Conservation (phyloP, 2,888 invertebrate genomes). For the Pollenia labialis region DNA sequence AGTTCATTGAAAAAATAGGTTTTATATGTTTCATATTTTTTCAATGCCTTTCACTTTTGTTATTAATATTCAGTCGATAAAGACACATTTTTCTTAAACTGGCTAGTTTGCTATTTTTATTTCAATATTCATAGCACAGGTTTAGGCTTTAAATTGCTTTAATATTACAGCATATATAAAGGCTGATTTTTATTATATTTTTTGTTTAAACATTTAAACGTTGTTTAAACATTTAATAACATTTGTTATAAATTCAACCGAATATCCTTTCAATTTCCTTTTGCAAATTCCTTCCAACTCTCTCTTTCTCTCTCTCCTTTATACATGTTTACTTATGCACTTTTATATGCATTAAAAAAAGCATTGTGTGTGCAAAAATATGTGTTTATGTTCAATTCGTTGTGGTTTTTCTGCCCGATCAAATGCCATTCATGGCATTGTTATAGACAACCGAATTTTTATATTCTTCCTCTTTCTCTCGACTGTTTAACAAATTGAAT, state of each 20-base stretch:
- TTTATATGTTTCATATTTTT: no score
- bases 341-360: conserved; percentile 44
- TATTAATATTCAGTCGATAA: no score
- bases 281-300: background rate
- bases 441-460: conserved; percentile 59
- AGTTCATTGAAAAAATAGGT: no score
- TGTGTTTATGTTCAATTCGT: conserved; percentile 49
- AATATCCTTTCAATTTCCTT: background rate
- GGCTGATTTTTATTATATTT: background rate
- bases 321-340: background rate
- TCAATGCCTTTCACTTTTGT: no score
- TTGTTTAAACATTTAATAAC: background rate
- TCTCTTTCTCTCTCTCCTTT: background rate
- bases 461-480: conserved; percentile 24
- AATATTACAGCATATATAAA: background rate
- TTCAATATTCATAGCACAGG: no score
- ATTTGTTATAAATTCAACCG: background rate
- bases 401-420: conserved; percentile 67
- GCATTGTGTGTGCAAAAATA: background rate
- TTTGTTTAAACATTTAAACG: background rate
- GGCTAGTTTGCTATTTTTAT: no score
- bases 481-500: conserved; percentile 60
- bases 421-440: conserved; percentile 65
- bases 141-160: no score
- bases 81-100: no score